Percentiles rank a stretch among this genome's conserved stretches.
phyloP scores from a whole-genome alignment of 2,797 vertebrate species.

The Acipenser ruthenus region DNA sequence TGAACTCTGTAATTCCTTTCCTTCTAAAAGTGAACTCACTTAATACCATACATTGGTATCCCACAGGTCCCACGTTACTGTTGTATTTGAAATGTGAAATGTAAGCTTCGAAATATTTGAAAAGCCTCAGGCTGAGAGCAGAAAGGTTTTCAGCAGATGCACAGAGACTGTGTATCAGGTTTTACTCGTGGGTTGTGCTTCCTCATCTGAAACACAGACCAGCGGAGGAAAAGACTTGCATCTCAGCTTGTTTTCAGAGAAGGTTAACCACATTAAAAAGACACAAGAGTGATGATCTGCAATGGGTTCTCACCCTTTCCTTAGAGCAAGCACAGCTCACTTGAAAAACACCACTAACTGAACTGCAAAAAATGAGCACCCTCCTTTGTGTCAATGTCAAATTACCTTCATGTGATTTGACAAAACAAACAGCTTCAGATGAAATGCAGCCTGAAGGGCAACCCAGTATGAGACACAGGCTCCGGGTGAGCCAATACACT shows the following conservation, averaged over 20 bases:
- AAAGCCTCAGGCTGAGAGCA: background rate
- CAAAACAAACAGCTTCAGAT: slow-evolving; percentile 17
- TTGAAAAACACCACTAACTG: slow-evolving; percentile 30
- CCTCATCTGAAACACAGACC: background rate
- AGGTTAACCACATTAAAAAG: slow-evolving; percentile 22
- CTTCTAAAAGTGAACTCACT: no score
- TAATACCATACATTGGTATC: slow-evolving; percentile 20
- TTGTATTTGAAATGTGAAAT: background rate
- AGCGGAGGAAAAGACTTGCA: background rate
- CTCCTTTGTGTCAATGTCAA: slow-evolving; percentile 23
- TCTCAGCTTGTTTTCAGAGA: slow-evolving; percentile 21
- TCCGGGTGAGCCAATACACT: no score
- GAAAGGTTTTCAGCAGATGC: background rate
- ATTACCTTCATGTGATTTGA: slow-evolving; percentile 27
- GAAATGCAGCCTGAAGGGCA: background rate
- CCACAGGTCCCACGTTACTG: background rate
- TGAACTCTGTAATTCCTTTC: no score
- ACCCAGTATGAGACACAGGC: slow-evolving; percentile 9
- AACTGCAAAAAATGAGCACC: slow-evolving; percentile 34
- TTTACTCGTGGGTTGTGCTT: background rate
- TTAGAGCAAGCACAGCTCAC: slow-evolving; percentile 8
- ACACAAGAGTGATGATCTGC: slow-evolving; percentile 18
- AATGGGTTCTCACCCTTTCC: slow-evolving; percentile 21
- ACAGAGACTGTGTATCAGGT: background rate
- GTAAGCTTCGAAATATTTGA: background rate